Base-by-base conservation (phyloP, 2,113 vertebrate species). In the Scomber scombrus region DNA sequence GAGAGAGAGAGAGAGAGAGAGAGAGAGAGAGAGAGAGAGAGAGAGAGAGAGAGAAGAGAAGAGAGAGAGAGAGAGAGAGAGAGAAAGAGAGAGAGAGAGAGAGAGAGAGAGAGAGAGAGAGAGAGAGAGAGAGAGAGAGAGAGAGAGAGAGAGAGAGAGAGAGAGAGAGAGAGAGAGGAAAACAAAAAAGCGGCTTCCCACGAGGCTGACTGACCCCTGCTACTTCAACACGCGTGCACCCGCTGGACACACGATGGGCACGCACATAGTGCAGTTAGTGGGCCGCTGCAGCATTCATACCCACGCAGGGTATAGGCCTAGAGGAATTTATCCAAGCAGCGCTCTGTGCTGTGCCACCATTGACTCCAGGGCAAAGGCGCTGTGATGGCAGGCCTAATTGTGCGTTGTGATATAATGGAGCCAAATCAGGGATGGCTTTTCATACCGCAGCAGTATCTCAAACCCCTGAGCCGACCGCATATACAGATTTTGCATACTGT, bases 361-460 rank as follows among this genome's bases (percentile, higher is more conserved):
- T 78, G 81, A 87, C 90, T 86, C 75, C 72, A 16, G 85, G 90
- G 68, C 71, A 55, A 60, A 78, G 62, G 78, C 89, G 63, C 60
- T 77, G 75, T 83, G 57, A 71, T 71, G 73, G 75, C 79, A 67
- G 71, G 86, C 78, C 89, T 90, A 93, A 93, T 93, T 93, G 91
- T 90, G 83, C 84, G 19, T 78, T 81, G 86, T 89, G 85, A 90
- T 88, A 86, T 65, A 72, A 91, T 80, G 73, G 82, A 89, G 49
- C 61, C 67, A 88, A 90, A 88, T 91, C 84, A 90, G 75, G 31
- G 82, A 85, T 78, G 12, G 70, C 75, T 85, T 89, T 88, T 88
- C 68, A 80, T 82, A 74, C 79, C 79, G 88, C 83, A 46, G 66
- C 50, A 78, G 71, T 75, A 65, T 84, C 79, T 58, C 57, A n/a